Percentiles rank a stretch among this genome's conserved stretches.
Conservation (phyloP, 2,888 invertebrate species). For the Anticlea derivata region DNA sequence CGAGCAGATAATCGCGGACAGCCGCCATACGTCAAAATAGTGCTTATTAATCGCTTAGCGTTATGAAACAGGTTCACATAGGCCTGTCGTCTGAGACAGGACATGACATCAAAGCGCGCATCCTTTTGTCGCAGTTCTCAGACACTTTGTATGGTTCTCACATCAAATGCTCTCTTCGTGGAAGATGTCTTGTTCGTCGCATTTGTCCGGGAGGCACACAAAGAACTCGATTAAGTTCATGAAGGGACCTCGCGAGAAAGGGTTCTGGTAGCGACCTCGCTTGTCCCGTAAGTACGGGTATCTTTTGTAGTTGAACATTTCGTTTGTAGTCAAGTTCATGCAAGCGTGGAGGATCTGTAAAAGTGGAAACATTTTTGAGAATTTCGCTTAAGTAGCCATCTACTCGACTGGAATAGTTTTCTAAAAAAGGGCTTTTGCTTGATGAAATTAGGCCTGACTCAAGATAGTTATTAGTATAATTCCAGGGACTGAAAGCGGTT, state of each 20-base stretch:
- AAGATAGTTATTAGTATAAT: too few species aligned
- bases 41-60: neutral
- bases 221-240: constrained; percentile 95
- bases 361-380: neutral
- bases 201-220: constrained; percentile 91
- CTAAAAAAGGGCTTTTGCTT: too few species aligned
- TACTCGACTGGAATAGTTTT: too few species aligned
- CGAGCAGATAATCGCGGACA: too few species aligned
- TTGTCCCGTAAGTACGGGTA: constrained; percentile 95
- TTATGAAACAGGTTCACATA: neutral
- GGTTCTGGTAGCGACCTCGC: constrained; percentile 94
- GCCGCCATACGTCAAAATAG: neutral
- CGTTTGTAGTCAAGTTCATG: constrained; percentile 97
- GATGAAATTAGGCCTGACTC: too few species aligned
- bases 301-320: constrained; percentile 96
- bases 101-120: constrained; percentile 33
- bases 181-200: constrained; percentile 88
- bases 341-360: constrained; percentile 93
- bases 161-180: constrained; percentile 85
- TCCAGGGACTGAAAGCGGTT: too few species aligned
- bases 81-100: neutral
- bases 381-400: too few species aligned
- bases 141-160: constrained; percentile 40
- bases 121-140: constrained; percentile 32
- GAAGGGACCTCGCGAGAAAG: constrained; percentile 94